A percentile compares a stretch with the other conserved stretches of the same genome.
Conservation (phyloP, 2,797 vertebrate species). For the Darevskia mixta region DNA sequence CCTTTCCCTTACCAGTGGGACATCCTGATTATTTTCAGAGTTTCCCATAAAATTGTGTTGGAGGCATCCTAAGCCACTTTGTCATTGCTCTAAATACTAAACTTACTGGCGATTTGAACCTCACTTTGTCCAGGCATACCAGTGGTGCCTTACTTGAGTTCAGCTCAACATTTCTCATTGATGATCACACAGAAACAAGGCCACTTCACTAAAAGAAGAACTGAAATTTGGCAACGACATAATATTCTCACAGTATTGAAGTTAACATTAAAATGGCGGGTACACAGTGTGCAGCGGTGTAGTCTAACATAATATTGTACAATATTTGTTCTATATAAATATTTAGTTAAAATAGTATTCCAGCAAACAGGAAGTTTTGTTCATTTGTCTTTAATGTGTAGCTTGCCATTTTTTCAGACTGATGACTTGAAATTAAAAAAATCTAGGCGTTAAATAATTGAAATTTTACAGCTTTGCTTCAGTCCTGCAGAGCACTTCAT, state of each 20-base stretch:
- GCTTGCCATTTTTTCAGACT: too few species aligned
- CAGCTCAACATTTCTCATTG: neutral
- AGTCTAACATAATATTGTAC: neutral
- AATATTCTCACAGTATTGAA: neutral
- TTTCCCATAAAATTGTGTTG: neutral
- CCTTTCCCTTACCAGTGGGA: neutral
- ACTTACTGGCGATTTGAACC: neutral
- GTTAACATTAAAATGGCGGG: neutral
- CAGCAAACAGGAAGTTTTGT: neutral
- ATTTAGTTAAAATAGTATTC: neutral
- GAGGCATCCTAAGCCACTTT: neutral
- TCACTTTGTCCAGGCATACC: neutral
- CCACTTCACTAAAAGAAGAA: neutral
- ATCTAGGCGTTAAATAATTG: neutral
- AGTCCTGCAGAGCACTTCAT: neutral
- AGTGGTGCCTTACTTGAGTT: neutral
- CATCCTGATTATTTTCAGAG: neutral
- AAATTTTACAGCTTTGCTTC: too few species aligned
- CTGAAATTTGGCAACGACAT: neutral
- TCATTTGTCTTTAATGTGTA: neutral
- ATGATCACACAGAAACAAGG: neutral
- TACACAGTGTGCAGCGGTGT: neutral
- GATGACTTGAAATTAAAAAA: too few species aligned
- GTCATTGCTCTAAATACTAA: neutral
- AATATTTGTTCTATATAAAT: neutral